phyloP scores from a whole-genome alignment of 2,888 invertebrate species.

The Vannuccia rotundouncinata region DNA sequence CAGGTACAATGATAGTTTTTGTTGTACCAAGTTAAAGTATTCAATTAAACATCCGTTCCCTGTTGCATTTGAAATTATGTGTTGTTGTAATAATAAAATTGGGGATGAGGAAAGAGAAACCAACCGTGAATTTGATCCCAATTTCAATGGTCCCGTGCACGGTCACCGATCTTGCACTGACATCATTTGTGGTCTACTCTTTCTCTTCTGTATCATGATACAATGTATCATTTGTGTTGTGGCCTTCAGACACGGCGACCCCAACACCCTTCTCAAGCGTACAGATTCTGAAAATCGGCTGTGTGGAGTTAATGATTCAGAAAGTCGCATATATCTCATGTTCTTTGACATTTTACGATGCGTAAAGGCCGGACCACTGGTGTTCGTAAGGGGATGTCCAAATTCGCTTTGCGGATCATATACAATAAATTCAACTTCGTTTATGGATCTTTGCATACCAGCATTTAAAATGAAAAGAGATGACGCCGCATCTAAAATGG shows the following conservation, averaged over 20 bases:
- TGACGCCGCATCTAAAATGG: background rate
- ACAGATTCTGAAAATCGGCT: slow-evolving; percentile 37
- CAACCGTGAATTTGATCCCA: slow-evolving; percentile 30
- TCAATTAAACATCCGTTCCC: no score
- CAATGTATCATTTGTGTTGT: slow-evolving; percentile 32
- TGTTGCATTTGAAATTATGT: no score
- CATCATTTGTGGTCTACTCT: slow-evolving; percentile 34
- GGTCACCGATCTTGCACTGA: slow-evolving; percentile 37
- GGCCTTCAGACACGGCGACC: slow-evolving; percentile 37
- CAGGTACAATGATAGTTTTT: no score
- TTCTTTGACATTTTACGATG: slow-evolving; percentile 77
- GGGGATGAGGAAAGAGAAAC: slow-evolving; percentile 22
- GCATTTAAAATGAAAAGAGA: slow-evolving; percentile 3
- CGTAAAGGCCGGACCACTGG: slow-evolving; percentile 61
- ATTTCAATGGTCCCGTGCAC: slow-evolving; percentile 36
- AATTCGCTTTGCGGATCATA: slow-evolving; percentile 33
- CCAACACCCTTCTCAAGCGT: slow-evolving; percentile 34
- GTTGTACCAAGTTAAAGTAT: no score
- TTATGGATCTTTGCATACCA: slow-evolving; percentile 34
- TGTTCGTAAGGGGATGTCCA: slow-evolving; percentile 44
- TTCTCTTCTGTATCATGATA: slow-evolving; percentile 35
- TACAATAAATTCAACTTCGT: slow-evolving; percentile 35
- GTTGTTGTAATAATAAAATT: no score
- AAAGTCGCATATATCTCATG: slow-evolving; percentile 50
- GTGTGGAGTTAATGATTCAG: slow-evolving; percentile 41